Evolutionary conservation across 2,888 invertebrate genomes (phyloP), one percentile per base, ranked within the genome.

Genomic region (Hipparchia sbordonii): DNA sequence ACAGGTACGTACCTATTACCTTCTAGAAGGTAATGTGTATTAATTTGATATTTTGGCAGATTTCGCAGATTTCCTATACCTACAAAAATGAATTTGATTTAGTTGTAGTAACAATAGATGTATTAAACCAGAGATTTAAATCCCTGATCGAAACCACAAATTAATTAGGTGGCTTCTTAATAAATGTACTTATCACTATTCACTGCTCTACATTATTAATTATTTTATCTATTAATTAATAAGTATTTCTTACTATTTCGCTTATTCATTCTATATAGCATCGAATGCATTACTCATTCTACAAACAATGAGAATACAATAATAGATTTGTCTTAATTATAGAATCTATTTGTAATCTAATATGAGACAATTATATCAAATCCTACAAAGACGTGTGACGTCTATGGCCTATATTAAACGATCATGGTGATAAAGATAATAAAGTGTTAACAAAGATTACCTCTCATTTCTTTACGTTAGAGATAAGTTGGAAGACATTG

Each of bases 1-100:
- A 88, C 98, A 97, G 95, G 97, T 97, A 72, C 57, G n/a, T 54
- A 4, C 23, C 23, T 23, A 1, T 23, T 23, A 23, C 23, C 23
- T 23, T 23, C 23, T 23, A 23, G 23, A 23, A 23, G 23, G 23
- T 23, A 23, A 23, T 0, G 23, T 23, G 23, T 23, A 23, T 23
- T 23, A 23, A 23, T 23, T 23, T 23, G 23, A 23, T 23, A 23
- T 23, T 23, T 23, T 23, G 23, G 0, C 23, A 23, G 23, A 23
- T 23, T 23, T 23, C n/a, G n/a, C n/a, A n/a, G n/a, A n/a, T n/a
- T n/a, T n/a, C n/a, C n/a, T n/a, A n/a, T n/a, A n/a, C 23, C 23
- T 23, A 23, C 23, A 23, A 23, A 23, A 23, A 23, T 23, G 9
- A 45, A 23, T 72, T 52, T 63, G 10, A 6, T 13, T 45, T n/a